phyloP scores from a whole-genome alignment of 2,888 invertebrate genomes.

The Octodonta nipae region DNA sequence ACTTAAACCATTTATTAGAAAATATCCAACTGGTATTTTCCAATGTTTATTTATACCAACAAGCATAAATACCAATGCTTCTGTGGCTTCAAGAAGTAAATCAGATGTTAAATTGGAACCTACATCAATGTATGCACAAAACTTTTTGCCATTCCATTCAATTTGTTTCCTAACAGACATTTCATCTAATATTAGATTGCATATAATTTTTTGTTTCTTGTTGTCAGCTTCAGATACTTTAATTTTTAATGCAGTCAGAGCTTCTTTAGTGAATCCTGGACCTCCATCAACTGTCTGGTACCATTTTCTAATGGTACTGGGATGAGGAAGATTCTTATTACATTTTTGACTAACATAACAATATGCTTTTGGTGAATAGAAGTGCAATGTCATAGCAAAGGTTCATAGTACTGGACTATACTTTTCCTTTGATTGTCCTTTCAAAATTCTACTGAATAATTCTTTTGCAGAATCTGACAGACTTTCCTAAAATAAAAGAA shows the following conservation, averaged over 20 bases:
- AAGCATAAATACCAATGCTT: slow-evolving; percentile 16
- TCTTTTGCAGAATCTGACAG: too few relatives aligned
- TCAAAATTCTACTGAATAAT: not conserved
- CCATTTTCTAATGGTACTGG: slow-evolving; percentile 15
- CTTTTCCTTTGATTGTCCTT: not conserved
- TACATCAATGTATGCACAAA: slow-evolving; percentile 13
- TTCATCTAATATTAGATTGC: slow-evolving; percentile 21
- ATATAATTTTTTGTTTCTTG: slow-evolving; percentile 8
- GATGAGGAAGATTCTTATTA: slow-evolving; percentile 11
- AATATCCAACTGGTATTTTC: slow-evolving; percentile 20
- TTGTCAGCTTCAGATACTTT: too few relatives aligned
- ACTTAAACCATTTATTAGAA: slow-evolving; percentile 14
- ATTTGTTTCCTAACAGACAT: slow-evolving; percentile 15
- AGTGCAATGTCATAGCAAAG: slow-evolving; percentile 15
- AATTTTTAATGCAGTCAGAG: slow-evolving; percentile 16
- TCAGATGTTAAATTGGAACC: slow-evolving; percentile 13
- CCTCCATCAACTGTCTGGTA: slow-evolving; percentile 12
- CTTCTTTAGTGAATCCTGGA: slow-evolving; percentile 16
- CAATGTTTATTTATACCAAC: slow-evolving; percentile 13
- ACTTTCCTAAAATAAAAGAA: too few relatives aligned
- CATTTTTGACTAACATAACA: slow-evolving; percentile 11
- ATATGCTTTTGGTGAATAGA: slow-evolving; percentile 13
- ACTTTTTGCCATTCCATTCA: slow-evolving; percentile 13
- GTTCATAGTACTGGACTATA: slow-evolving; percentile 2
- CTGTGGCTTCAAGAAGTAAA: slow-evolving; percentile 17